Conservation (phyloP, 2,888 invertebrate genomes). For the Mamestra brassicae region DNA sequence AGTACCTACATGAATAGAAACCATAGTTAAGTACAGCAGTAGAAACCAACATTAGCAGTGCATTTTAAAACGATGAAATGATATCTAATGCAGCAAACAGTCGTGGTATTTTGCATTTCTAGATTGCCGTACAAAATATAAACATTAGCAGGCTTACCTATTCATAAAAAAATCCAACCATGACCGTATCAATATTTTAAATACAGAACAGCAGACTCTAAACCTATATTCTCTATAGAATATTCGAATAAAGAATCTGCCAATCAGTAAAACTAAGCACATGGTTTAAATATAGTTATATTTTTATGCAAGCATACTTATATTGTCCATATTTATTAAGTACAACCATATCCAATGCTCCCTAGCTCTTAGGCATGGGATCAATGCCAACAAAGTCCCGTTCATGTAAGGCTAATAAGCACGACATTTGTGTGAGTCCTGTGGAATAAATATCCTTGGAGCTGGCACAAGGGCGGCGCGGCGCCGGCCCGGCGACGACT, state of each 20-base stretch:
- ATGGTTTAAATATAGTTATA: no score
- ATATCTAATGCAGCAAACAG: background rate
- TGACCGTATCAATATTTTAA: no score
- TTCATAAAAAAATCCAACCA: no score
- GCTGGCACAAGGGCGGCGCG: constrained; percentile 40
- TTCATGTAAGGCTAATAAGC: constrained; percentile 61
- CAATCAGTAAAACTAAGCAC: no score
- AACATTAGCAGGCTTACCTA: no score
- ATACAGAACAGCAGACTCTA: no score
- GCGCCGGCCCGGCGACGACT: constrained; percentile 52
- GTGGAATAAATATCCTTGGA: constrained; percentile 59
- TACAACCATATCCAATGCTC: constrained; percentile 21
- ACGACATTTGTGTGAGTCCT: constrained; percentile 59
- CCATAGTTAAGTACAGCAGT: background rate
- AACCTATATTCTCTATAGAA: no score
- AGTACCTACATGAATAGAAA: constrained; percentile 2
- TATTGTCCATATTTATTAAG: background rate
- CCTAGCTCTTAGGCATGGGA: constrained; percentile 46
- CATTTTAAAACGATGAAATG: background rate
- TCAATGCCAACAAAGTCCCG: constrained; percentile 60
- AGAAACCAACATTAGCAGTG: background rate
- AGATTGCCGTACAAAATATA: background rate
- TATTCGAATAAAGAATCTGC: no score
- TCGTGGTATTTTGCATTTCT: constrained; percentile 14
- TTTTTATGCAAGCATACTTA: background rate